Evolutionary conservation across 2,113 vertebrate genomes (phyloP).

Genomic region (Ptyas mucosa): DNA sequence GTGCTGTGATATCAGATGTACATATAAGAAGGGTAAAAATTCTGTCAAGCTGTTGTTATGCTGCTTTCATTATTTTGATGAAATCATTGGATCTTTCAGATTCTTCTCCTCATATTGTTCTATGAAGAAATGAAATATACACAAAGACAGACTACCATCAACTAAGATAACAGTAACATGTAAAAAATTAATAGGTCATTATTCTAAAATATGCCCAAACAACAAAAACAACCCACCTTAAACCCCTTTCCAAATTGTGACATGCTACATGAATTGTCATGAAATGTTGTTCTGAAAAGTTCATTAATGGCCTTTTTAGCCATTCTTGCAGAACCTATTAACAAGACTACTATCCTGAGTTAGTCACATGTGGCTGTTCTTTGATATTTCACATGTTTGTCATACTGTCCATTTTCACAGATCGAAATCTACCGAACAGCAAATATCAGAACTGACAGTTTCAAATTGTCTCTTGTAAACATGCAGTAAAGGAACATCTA

Average conservation of each 20-base stretch:
- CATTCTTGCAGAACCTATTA: not conserved
- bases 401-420: conserved; percentile 34
- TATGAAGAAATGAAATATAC: not conserved
- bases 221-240: not conserved
- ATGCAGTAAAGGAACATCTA: conserved; percentile 61
- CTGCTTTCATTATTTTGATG: not conserved
- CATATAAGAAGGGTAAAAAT: not conserved
- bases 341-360: not conserved
- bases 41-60: not conserved
- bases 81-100: not conserved
- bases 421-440: conserved; percentile 52
- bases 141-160: not conserved
- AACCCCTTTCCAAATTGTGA: not conserved
- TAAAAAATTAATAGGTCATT: not conserved
- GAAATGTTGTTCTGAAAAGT: not conserved
- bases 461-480: conserved; percentile 63
- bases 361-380: not conserved
- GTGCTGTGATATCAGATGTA: not conserved
- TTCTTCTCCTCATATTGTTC: not conserved
- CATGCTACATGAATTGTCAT: not conserved
- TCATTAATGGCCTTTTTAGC: not conserved
- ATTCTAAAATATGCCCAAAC: not conserved
- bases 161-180: not conserved
- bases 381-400: conserved; percentile 55
- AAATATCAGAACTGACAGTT: conserved; percentile 46